phyloP scores from a whole-genome alignment of 2,113 vertebrate genomes.

The Hystrix cristata region DNA sequence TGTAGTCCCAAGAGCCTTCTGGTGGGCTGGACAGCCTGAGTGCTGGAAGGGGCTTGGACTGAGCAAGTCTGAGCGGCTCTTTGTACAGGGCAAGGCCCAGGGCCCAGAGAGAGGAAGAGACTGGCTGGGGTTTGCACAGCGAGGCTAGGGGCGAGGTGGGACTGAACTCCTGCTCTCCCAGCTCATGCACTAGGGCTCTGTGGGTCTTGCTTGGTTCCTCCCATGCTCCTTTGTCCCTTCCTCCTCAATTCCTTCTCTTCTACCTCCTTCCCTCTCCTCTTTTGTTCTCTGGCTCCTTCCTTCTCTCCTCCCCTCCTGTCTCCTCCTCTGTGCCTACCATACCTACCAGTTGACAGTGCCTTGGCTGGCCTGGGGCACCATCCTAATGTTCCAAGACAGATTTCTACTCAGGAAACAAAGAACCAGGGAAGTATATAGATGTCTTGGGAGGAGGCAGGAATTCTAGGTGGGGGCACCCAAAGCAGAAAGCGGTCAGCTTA shows the following conservation, averaged over 20 bases:
- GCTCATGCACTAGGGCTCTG: background rate
- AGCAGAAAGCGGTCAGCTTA: too few relatives aligned
- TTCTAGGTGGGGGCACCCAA: too few relatives aligned
- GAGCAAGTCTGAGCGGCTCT: background rate
- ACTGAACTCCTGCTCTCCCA: background rate
- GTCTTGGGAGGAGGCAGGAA: background rate
- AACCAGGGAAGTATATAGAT: fast-evolving
- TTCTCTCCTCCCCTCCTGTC: too few relatives aligned
- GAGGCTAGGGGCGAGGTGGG: background rate
- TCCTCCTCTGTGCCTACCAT: fast-evolving
- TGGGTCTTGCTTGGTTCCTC: background rate
- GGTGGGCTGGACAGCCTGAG: fast-evolving
- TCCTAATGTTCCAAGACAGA: background rate
- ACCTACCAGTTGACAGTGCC: too few relatives aligned
- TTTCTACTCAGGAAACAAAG: background rate
- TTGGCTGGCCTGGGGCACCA: background rate
- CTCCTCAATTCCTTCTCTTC: too few relatives aligned
- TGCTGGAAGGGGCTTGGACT: background rate
- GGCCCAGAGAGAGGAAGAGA: background rate
- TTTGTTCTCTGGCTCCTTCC: fast-evolving
- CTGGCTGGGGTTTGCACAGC: background rate
- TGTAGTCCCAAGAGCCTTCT: background rate
- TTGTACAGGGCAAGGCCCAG: background rate
- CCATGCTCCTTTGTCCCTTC: background rate
- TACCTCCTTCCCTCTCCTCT: too few relatives aligned